Base-by-base conservation (phyloP, 2,797 vertebrate species). In the Morus bassanus region DNA sequence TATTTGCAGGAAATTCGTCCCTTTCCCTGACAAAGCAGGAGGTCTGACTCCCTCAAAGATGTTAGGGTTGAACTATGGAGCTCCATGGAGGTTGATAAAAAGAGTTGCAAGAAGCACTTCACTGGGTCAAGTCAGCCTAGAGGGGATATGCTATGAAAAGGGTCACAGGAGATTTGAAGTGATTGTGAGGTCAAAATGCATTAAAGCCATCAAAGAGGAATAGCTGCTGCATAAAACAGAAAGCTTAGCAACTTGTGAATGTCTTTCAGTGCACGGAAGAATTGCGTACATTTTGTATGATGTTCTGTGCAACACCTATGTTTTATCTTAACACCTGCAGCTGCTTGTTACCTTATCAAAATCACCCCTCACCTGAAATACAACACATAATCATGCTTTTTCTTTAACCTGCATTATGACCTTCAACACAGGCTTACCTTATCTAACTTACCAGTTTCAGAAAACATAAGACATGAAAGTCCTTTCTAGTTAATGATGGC, bases 151-250 rank as follows among this genome's bases (percentile, higher is more conserved):
- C 46, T 50, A 27, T 69, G 54, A 60, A 95, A 93, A 93, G 64
- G 41, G 75, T 89, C 25, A 48, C 23, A 41, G 39, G 84, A 93
- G 92, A 93, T 63, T 88, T 89, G 68, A 89, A 82, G 72, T 75
- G 93, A 82, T 51, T 85, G 69, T 78, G 92, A 89, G 82, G 75
- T 91, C 81, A 93, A 85, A 91, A 83, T 31, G 23, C 39, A 91
- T 83, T 96, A 94, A 96, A 83, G 50, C 23, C 53, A 80, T 80
- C 64, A 83, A 80, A 92, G 70, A 70, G 77, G 76, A 95, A 85
- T 13, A 83, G 68, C 81, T 81, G 64, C 82, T 81, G 39, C 54
- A 72, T 72, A 53, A 60, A 87, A 30, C 51, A 77, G 75, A 89
- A 93, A 82, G 24, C 22, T 54, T 68, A 91, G 70, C n/a, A 35